Base-by-base conservation (phyloP, 2,797 vertebrate genomes). In the Ctenochaetus hawaiiensis region DNA sequence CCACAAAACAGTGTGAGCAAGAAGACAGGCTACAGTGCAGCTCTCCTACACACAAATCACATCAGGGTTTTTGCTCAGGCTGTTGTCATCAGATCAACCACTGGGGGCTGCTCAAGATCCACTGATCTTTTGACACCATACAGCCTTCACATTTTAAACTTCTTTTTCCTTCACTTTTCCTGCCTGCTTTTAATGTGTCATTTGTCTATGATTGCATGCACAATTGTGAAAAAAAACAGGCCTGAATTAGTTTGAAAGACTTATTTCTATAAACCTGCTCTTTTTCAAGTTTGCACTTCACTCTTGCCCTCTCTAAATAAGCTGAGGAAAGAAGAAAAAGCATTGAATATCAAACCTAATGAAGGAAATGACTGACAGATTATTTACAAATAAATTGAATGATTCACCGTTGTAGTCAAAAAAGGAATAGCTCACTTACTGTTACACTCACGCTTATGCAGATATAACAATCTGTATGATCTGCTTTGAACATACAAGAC, bases 61-160 rank as follows among this genome's bases (percentile, higher is more conserved):
- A 34, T 54, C 43, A 51, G 43, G 43, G 5, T 43, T 44, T 77
- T 69, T 43, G 2, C 11, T 22, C 13, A n/a, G n/a, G 26, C 39
- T 87, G 74, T 75, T 49, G 56, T 60, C n/a, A 48, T 61, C 20
- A 54, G n/a, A 61, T 51, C 48, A 43, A n/a, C 92, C 93, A 93
- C 93, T 86, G 66, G 92, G 91, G 86, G 94, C 80, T 88, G 92
- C 94, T 95, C 88, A 89, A 82, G 83, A 85, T 87, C 89, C 83
- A 88, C 71, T 51, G 22, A 68, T 83, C 23, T 48, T 57, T 37
- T 16, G n/a, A 17, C 14, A 0, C 17, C n/a, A 59, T 20, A 43
- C 18, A 39, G 16, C 54, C 8, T 48, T 57, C 23, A 62, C 39
- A 67, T 54, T 65, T 53, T 22, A 71, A 71, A 20, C 57, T 56